phyloP scores from a whole-genome alignment of 2,113 vertebrate species.

The Chascanopsetta lugubris region DNA sequence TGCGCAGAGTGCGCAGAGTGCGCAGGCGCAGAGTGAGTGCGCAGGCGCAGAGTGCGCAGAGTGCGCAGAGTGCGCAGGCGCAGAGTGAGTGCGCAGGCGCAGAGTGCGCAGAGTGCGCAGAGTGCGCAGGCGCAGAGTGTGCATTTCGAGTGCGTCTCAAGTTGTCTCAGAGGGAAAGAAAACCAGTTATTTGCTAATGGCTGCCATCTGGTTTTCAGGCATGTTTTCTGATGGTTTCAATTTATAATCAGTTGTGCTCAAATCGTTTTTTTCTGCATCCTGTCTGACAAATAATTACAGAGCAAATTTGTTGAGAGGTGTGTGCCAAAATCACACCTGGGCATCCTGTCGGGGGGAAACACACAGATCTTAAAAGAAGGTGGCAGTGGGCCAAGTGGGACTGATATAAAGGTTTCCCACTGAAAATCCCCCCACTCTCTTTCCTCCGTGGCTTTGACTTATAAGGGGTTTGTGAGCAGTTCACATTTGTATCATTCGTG shows the following conservation, averaged over 20 bases:
- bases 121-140: too few species aligned
- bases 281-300: constrained; percentile 76
- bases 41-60: too few species aligned
- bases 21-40: too few species aligned
- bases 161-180: constrained; percentile 52
- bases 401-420: constrained; percentile 31
- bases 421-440: constrained; percentile 15
- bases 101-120: too few species aligned
- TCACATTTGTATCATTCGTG: constrained; percentile 6
- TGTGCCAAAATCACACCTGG: constrained; percentile 65
- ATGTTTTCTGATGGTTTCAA: constrained; percentile 67
- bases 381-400: constrained; percentile 35
- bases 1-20: too few species aligned
- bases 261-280: constrained; percentile 66
- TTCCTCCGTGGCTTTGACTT: neutral
- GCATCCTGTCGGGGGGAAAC: constrained; percentile 17
- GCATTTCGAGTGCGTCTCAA: constrained; percentile 59
- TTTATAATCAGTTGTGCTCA: constrained; percentile 70
- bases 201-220: constrained; percentile 75
- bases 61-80: too few species aligned
- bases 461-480: neutral
- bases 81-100: too few species aligned
- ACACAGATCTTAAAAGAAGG: constrained; percentile 6
- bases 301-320: constrained; percentile 55
- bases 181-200: constrained; percentile 68